Evolutionary conservation across 2,113 vertebrate species (phyloP), one percentile per base, ranked within the genome.

Genomic region (Paramormyrops kingsleyae): DNA sequence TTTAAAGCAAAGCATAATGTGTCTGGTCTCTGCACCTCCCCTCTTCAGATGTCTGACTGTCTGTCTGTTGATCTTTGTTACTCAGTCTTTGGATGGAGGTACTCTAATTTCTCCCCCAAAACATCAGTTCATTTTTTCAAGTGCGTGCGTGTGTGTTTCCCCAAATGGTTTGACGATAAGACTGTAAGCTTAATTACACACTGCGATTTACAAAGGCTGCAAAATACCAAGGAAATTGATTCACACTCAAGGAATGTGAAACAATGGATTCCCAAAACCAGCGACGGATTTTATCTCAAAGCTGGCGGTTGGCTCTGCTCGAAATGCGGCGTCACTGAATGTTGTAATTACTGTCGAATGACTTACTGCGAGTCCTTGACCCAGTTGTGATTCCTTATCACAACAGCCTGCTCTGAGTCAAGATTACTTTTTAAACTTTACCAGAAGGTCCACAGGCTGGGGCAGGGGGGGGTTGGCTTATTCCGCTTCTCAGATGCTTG

Each of bases 341-440:
- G 91, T 93, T 94, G 94, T 96, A 95, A 96, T 96, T 95, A 95
- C 93, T 92, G 92, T 92, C 94, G 91, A 92, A 92, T 95, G 93
- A 95, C 95, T 96, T 93, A 92, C 92, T 91, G 91, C 4, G 91
- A 94, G 95, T 96, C 95, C 95, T 96, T 96, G 96, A 95, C 95
- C 95, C 93, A 96, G 95, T 96, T 96, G 80, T 62, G 94, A 95
- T 95, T 92, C 92, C 93, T 95, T 95, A 95, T 96, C 94, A 94
- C 93, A 94, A 91, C 91, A 92, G 92, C 91, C 94, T 90, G 93
- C 94, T 93, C 90, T 44, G 92, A 94, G 93, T 94, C 94, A 94
- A 94, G 95, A 95, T 96, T 96, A 95, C 94, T 94, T 95, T 94
- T 94, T 93, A 94, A 95, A 95, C 93, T 94, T 95, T 90, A 91